These are phyloP conservation scores for Bujurquina vittata DNA, from an alignment of 2,113 vertebrate genomes.

Conservation along the genomic window DNA sequence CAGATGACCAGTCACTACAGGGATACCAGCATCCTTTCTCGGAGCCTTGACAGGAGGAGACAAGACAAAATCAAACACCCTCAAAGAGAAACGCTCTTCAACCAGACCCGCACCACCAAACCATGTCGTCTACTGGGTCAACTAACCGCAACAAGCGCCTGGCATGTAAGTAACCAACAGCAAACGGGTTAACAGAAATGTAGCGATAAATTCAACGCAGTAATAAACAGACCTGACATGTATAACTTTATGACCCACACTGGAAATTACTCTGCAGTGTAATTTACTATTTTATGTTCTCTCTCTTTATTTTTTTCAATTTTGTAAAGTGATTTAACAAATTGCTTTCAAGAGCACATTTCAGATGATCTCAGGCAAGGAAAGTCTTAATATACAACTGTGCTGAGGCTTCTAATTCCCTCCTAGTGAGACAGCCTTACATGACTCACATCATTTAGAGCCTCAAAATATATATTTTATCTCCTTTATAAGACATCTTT, in stretches of 20 bases:
- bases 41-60: constrained; percentile 63
- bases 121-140: constrained; percentile 77
- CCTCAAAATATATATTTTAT: rapidly evolving
- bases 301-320: neutral
- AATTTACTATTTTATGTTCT: neutral
- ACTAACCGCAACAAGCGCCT: constrained; percentile 75
- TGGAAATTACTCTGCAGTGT: neutral
- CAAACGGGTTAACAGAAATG: neutral
- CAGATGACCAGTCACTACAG: constrained; percentile 59
- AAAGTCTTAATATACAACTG: neutral
- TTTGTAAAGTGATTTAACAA: neutral
- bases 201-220: neutral
- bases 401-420: neutral
- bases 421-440: neutral
- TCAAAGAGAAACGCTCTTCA: constrained; percentile 41
- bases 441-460: neutral
- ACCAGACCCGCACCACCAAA: constrained; percentile 38
- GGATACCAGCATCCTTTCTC: constrained; percentile 54
- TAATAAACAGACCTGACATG: neutral
- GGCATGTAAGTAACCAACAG: constrained; percentile 69
- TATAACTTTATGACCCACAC: neutral
- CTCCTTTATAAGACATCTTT: neutral
- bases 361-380: neutral
- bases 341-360: neutral
- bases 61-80: constrained; percentile 14